Evolutionary conservation across 2,888 invertebrate species (phyloP), one percentile per base, ranked within the genome.

Genomic region (Callinectes sapidus): DNA sequence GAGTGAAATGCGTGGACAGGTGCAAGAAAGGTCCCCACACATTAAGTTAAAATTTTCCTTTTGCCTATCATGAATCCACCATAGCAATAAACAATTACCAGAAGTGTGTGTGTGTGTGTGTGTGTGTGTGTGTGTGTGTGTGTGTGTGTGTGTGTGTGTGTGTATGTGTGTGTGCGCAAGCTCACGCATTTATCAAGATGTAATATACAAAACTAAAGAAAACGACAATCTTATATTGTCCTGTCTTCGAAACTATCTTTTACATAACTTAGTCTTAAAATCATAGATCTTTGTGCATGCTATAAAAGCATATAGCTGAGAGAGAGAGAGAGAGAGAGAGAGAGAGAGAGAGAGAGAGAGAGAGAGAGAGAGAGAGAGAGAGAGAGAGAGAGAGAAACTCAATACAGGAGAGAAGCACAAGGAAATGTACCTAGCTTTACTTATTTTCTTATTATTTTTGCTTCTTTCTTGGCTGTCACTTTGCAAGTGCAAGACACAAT

Each of bases 311-410:
- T 16, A 55, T 14, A 18, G 55, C 55, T 18, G 61, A 61, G 61
- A 61, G 61, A 61, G 61, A 61, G 61, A 61, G 61, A 61, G 61
- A 61, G 61, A 61, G 61, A 61, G 61, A 61, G 61, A 61, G 61
- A 61, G 61, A 61, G 61, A 61, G 61, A 61, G 61, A 61, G 61
- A 61, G 61, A 61, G 61, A 61, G 61, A 61, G 61, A 61, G 61
- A 61, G 61, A 61, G 61, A 61, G 61, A 61, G 61, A 61, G 61
- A 61, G 61, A 61, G 61, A 61, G 61, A 61, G 61, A 61, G 61
- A 61, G 61, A 61, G 61, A 61, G 61, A 61, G 61, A 23, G 23
- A 61, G 23, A 61, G 23, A 61, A 5, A 61, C 3, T 28, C n/a
- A 71, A 71, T 28, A 23, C n/a, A 71, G 71, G 71, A 71, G 13